Percentiles rank a stretch among this genome's conserved stretches.
Conservation (phyloP, 1,140 invertebrate genomes). For the Ceratina calcarata region DNA sequence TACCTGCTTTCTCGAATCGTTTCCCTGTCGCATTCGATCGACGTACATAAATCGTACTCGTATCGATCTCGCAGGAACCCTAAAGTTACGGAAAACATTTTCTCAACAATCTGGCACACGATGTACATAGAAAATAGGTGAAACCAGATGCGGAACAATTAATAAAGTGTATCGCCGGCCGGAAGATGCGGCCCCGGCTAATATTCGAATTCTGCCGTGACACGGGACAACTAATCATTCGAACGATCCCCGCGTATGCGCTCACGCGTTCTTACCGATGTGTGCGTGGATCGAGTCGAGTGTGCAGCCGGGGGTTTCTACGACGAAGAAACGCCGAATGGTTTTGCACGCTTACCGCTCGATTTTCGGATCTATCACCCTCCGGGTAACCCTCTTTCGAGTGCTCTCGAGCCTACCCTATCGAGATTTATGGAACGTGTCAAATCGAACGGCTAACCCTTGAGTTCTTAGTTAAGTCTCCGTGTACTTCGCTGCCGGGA, state of each 20-base stretch:
- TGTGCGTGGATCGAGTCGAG: background rate
- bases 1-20: no score
- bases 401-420: conserved; percentile 60
- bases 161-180: conserved; percentile 40
- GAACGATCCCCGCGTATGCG: conserved; percentile 63
- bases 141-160: conserved; percentile 42
- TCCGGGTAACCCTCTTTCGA: conserved; percentile 43
- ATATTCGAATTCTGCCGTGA: conserved; percentile 73
- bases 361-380: conserved; percentile 67
- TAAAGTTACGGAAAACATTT: background rate
- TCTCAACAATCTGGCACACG: background rate
- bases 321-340: conserved; percentile 55
- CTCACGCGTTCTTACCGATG: conserved; percentile 29
- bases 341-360: conserved; percentile 58
- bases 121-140: background rate
- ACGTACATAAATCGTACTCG: no score
- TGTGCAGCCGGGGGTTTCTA: conserved; percentile 27
- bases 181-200: conserved; percentile 52
- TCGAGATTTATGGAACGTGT: conserved; percentile 74
- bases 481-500: background rate
- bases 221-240: conserved; percentile 72
- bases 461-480: conserved; percentile 71
- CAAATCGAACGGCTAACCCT: conserved; percentile 73
- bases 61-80: no score
- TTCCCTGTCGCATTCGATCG: no score